Percentiles rank a stretch among this genome's conserved stretches.
Conservation (phyloP, 2,888 invertebrate species). For the Cosmia pyralina region DNA sequence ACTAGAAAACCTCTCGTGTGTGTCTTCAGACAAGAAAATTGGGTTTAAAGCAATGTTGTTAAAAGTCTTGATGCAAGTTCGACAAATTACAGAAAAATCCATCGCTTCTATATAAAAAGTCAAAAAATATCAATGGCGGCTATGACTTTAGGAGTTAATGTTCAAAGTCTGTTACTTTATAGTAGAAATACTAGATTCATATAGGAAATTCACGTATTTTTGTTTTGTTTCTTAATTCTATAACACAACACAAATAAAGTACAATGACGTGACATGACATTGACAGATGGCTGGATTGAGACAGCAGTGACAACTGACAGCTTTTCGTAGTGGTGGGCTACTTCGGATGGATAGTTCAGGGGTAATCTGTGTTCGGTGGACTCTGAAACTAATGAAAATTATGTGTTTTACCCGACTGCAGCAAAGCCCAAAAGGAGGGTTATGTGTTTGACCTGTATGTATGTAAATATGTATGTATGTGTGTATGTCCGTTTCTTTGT, state of each 20-base stretch:
- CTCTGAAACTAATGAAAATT: too few species aligned
- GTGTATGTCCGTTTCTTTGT: too few species aligned
- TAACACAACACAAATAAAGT: neutral
- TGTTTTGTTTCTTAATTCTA: neutral
- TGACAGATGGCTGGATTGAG: neutral
- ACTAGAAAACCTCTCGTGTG: slow-evolving; percentile 21
- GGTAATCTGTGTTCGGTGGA: too few species aligned
- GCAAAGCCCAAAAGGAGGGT: too few species aligned
- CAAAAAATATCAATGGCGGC: neutral
- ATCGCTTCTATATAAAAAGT: slow-evolving; percentile 41
- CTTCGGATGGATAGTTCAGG: too few species aligned
- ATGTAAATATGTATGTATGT: too few species aligned
- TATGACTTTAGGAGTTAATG: neutral
- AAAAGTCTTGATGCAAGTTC: slow-evolving; percentile 34
- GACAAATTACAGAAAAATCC: slow-evolving; percentile 46
- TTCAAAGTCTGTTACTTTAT: neutral
- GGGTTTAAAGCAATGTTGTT: slow-evolving; percentile 26
- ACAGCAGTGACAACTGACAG: too few species aligned
- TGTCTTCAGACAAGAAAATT: slow-evolving; percentile 33
- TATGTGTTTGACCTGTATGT: too few species aligned
- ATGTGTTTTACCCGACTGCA: too few species aligned
- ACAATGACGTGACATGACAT: neutral
- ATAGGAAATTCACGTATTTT: neutral
- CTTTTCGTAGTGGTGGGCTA: too few species aligned
- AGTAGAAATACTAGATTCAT: neutral